Percentiles rank a stretch among this genome's conserved stretches.
These are phyloP conservation scores for Dinothrombium tinctorium DNA, from an alignment of 1,140 invertebrate genomes.

Conservation along the genomic window DNA sequence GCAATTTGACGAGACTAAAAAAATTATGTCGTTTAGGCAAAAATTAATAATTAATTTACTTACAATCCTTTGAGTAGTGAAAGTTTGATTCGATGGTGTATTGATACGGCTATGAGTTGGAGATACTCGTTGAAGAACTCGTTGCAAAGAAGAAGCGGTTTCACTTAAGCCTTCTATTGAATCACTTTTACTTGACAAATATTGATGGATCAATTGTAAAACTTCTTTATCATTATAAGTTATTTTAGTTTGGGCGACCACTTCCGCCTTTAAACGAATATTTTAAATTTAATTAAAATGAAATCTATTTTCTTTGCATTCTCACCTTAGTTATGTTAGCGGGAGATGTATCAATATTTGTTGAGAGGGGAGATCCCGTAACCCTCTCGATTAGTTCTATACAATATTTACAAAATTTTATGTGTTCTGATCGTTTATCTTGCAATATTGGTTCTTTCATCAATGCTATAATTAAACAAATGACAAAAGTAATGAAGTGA, in stretches of 20 bases:
- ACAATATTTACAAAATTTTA: slow-evolving; percentile 84
- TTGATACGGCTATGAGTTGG: too few species aligned
- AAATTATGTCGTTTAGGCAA: too few species aligned
- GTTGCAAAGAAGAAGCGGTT: slow-evolving; percentile 42
- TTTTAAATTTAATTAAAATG: too few species aligned
- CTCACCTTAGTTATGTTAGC: slow-evolving; percentile 61
- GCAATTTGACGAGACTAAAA: too few species aligned
- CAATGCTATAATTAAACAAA: too few species aligned
- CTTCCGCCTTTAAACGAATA: too few species aligned
- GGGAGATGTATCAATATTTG: slow-evolving; percentile 47
- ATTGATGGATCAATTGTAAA: slow-evolving; percentile 69
- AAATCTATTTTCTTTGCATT: too few species aligned
- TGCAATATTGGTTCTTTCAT: slow-evolving; percentile 88
- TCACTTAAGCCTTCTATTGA: slow-evolving; percentile 38
- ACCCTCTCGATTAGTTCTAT: slow-evolving; percentile 69
- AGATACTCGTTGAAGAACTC: too few species aligned
- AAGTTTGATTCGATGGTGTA: too few species aligned
- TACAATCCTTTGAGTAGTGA: too few species aligned
- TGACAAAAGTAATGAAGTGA: too few species aligned
- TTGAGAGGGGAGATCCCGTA: slow-evolving; percentile 56
- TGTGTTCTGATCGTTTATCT: slow-evolving; percentile 82
- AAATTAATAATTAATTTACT: too few species aligned
- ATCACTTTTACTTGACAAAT: slow-evolving; percentile 49
- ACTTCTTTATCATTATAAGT: slow-evolving; percentile 77
- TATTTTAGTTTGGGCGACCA: slow-evolving; percentile 83